Conservation (phyloP, 2,888 invertebrate species). For the Agrotis clavis region DNA sequence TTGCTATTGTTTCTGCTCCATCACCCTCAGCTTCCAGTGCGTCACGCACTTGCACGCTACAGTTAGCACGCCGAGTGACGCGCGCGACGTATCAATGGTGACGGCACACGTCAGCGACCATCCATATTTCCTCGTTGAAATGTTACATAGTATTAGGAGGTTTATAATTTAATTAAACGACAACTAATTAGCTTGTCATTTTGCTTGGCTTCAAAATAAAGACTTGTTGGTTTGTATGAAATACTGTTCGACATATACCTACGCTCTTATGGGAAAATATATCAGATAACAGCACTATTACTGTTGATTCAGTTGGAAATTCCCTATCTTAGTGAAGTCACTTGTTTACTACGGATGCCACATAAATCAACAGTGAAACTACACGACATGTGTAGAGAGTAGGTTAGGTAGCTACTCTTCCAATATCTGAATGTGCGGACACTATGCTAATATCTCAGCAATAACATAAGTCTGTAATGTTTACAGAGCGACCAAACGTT, state of each 20-base stretch:
- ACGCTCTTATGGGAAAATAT: neutral
- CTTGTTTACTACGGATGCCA: neutral
- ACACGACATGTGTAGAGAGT: too few species aligned
- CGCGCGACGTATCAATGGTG: conserved; percentile 5
- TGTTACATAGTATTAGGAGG: too few species aligned
- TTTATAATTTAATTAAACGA: too few species aligned
- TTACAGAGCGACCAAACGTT: conserved; percentile 15
- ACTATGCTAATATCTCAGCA: conserved; percentile 15
- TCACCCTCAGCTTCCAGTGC: neutral
- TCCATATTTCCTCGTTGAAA: too few species aligned
- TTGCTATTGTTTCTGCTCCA: neutral
- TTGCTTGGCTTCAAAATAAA: too few species aligned
- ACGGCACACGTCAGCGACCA: neutral
- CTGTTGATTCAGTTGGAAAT: neutral
- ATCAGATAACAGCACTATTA: neutral
- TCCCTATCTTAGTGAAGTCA: too few species aligned
- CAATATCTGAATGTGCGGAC: neutral
- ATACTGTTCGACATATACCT: too few species aligned
- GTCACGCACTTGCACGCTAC: neutral
- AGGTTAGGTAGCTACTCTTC: neutral
- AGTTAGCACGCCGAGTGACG: neutral
- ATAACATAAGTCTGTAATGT: conserved; percentile 24
- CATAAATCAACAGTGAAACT: neutral
- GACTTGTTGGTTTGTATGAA: too few species aligned
- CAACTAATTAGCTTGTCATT: too few species aligned